These are phyloP conservation scores for Heterochromis multidens DNA, from an alignment of 2,113 vertebrate species.

Conservation along the genomic window DNA sequence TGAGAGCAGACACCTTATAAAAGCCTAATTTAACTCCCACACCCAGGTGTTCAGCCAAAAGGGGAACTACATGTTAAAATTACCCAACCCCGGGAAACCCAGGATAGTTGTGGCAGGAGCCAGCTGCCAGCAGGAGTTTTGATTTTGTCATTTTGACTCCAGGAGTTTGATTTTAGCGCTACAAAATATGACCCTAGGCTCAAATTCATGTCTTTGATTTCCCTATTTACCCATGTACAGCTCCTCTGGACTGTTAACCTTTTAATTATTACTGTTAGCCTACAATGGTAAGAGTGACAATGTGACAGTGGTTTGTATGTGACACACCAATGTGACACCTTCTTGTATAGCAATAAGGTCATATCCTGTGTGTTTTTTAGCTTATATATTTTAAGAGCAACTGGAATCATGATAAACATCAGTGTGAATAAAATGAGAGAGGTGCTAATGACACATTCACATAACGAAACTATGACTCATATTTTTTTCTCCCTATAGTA, in stretches of 20 bases:
- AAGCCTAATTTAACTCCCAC: background rate
- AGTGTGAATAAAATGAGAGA: background rate
- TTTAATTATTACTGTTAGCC: background rate
- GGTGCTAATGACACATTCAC: background rate
- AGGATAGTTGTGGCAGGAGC: background rate
- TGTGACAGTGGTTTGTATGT: background rate
- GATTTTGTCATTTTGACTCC: background rate
- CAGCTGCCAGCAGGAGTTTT: background rate
- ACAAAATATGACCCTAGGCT: background rate
- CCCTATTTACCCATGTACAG: background rate
- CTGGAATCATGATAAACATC: background rate
- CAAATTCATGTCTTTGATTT: background rate
- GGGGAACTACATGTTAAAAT: background rate
- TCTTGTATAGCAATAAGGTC: background rate
- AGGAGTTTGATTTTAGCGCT: background rate
- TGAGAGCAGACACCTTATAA: background rate
- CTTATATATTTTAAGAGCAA: background rate
- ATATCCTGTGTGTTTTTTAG: background rate
- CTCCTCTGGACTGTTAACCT: background rate
- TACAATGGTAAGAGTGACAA: background rate
- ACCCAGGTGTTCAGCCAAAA: background rate
- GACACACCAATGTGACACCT: background rate
- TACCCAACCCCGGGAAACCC: conserved; percentile 9
- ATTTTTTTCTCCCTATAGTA: background rate
- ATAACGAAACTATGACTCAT: background rate